These are phyloP conservation scores for Gallinago undulata DNA, from an alignment of 2,113 vertebrate species.

Conservation along the genomic window DNA sequence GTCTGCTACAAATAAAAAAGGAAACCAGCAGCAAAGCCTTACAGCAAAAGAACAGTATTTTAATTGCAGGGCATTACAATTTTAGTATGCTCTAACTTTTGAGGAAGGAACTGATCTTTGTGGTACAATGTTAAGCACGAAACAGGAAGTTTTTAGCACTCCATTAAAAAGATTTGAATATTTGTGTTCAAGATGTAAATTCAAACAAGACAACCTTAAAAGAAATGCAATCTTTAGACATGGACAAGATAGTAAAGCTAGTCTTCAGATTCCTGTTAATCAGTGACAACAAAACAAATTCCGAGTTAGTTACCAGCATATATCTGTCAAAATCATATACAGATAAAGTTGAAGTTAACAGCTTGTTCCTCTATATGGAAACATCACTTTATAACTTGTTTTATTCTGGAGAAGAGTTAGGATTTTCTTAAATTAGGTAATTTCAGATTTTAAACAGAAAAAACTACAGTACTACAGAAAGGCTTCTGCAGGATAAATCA, in stretches of 20 bases:
- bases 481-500: neutral
- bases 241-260: neutral
- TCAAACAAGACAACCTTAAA: neutral
- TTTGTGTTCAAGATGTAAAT: neutral
- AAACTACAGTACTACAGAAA: neutral
- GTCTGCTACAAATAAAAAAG: neutral
- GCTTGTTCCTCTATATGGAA: neutral
- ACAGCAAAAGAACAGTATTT: neutral
- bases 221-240: neutral
- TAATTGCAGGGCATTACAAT: neutral
- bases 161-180: neutral
- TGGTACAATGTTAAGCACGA: neutral
- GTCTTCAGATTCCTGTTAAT: neutral
- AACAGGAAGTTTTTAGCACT: neutral
- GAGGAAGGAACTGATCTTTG: neutral
- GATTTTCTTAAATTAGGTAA: neutral
- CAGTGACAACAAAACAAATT: neutral
- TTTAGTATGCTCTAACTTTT: neutral
- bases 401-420: neutral
- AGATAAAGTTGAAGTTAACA: neutral
- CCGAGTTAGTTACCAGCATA: neutral
- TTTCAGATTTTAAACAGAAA: neutral
- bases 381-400: neutral
- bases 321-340: neutral
- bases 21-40: neutral